Evolutionary conservation across 2,113 vertebrate genomes (phyloP).

Genomic region (Istiophorus platypterus): DNA sequence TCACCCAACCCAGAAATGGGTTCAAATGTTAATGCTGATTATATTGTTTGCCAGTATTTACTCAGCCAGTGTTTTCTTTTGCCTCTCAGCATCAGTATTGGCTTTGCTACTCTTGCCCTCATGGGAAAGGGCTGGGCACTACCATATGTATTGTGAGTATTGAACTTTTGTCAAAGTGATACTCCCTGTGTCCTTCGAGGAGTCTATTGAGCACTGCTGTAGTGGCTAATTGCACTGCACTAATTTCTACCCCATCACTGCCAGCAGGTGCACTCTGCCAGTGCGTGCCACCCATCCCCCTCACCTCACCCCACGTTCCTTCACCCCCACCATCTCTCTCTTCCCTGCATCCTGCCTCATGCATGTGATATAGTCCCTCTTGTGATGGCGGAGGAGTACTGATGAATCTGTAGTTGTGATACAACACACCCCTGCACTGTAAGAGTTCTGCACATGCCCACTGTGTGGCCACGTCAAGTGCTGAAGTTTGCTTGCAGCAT

Average conservation of each 20-base stretch:
- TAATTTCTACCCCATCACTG: constrained; percentile 62
- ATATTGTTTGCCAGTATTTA: constrained; percentile 61
- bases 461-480: constrained; percentile 96
- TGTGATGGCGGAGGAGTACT: constrained; percentile 92
- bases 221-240: constrained; percentile 63
- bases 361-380: constrained; percentile 93
- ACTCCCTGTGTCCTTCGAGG: constrained; percentile 45
- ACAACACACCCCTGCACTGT: constrained; percentile 94
- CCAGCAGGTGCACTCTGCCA: constrained; percentile 42
- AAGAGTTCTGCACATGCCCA: constrained; percentile 96
- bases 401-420: constrained; percentile 99
- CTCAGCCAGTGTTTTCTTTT: constrained; percentile 86
- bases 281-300: background rate
- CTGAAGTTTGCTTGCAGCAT: constrained; percentile 96
- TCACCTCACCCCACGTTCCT: background rate
- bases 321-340: background rate
- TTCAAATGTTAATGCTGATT: constrained; percentile 47
- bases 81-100: constrained; percentile 66
- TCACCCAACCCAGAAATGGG: constrained; percentile 31
- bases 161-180: constrained; percentile 61
- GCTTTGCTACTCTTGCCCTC: constrained; percentile 63
- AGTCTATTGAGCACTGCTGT: constrained; percentile 59
- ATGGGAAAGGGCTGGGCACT: constrained; percentile 60
- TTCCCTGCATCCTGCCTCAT: constrained; percentile 84
- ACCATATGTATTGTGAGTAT: constrained; percentile 66